Percentiles rank a stretch among this genome's conserved stretches.
These are phyloP conservation scores for Ecliptopera silaceata DNA, from an alignment of 2,888 invertebrate genomes.

Conservation along the genomic window DNA sequence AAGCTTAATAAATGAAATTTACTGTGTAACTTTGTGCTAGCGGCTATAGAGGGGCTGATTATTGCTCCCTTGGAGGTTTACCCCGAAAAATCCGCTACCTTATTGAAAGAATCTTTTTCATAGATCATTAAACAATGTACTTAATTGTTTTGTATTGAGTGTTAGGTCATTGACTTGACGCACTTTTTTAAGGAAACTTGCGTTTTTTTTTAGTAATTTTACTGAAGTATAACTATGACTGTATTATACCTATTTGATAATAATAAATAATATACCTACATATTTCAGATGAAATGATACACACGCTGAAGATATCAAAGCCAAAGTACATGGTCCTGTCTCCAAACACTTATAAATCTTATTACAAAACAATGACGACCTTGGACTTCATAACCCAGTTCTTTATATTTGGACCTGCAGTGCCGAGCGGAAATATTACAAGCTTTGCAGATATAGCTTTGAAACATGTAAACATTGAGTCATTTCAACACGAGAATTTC, in stretches of 20 bases:
- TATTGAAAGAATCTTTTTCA: too few relatives aligned
- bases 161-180: background rate
- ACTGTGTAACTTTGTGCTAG: too few relatives aligned
- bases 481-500: conserved; percentile 44
- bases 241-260: too few relatives aligned
- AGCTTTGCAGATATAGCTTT: conserved; percentile 45
- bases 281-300: conserved; percentile 61
- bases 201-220: too few relatives aligned
- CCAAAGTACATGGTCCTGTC: conserved; percentile 64
- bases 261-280: background rate
- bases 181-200: too few relatives aligned
- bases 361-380: conserved; percentile 43
- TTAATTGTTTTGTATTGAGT: too few relatives aligned
- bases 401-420: conserved; percentile 46
- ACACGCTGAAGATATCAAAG: conserved; percentile 57
- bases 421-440: conserved; percentile 32
- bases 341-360: conserved; percentile 46
- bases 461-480: conserved; percentile 38
- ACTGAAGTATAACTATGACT: too few relatives aligned
- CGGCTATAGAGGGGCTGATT: too few relatives aligned
- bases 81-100: too few relatives aligned
- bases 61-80: too few relatives aligned
- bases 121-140: too few relatives aligned
- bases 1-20: too few relatives aligned
- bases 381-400: conserved; percentile 44